Evolutionary conservation across 2,888 invertebrate species (phyloP), one percentile per base, ranked within the genome.

Genomic region (Drosophila meridiana): DNA sequence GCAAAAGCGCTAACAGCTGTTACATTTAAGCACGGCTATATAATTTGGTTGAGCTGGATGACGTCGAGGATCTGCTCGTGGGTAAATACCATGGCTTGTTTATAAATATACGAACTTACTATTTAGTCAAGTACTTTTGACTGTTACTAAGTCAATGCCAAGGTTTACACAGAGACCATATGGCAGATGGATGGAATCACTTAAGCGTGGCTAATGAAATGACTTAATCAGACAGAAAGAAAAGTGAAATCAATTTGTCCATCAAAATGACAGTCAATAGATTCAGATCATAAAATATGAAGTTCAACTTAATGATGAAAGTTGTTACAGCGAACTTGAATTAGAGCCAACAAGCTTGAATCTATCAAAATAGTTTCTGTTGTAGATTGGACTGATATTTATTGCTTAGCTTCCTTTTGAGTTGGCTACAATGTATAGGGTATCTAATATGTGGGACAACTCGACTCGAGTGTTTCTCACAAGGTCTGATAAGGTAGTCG

Each of bases 1-100:
- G 28, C 40, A 63, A 70, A 65, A 56, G 81, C 73, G 68, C 62
- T 78, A 89, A 90, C 85, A 86, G 83, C 83, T 86, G 85, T 89
- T 80, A 78, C 87, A 89, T 70, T 90, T 80, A 78, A 64, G 32
- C 48, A 65, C 36, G 58, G 11, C 30, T 57, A 64, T 80, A 73
- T 81, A 68, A 70, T 52, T 34, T 20, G 13, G 45, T 32, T 26
- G 38, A 55, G 32, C 53, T 66, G 78, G 43, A 30, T 59, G 48
- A 42, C n/a, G 40, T 48, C 50, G 69, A 34, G 55, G 66, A 86
- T 88, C 73, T 66, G 58, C 70, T 76, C 81, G 73, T 78, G 69
- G 76, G 53, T 73, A 89, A 83, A 89, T 69, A 80, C 47, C 60
- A 60, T 20, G 32, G 45, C 28, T 63, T 70, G 73, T 67, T 76